Evolutionary conservation across 2,888 invertebrate genomes (phyloP), one percentile per base, ranked within the genome.

Genomic region (Apotomis betuletana): DNA sequence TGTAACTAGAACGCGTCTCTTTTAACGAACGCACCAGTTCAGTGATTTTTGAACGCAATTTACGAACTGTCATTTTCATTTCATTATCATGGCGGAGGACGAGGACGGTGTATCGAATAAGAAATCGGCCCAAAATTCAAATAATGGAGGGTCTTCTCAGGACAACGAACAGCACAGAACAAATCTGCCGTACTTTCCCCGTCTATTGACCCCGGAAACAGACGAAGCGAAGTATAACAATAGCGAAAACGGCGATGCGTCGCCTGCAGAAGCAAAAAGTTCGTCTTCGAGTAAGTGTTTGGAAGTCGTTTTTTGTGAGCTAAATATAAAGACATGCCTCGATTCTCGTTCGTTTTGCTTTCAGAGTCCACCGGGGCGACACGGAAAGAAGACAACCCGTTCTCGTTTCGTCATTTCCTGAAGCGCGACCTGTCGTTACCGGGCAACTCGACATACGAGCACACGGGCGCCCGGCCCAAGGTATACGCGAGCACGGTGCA

Each of bases 381-480:
- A 74, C 92, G 94, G 67, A 94, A 94, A 78, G 96, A 96, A 82
- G 96, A 96, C 78, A 96, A 96, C 88, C 96, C 96, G 3, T 97
- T 97, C 88, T 97, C 97, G 69, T 97, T 97, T 81, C 96, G 97
- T 85, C 97, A 97, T 85, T 97, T 97, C 85, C 88, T 97, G 78
- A 96, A 96, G 83, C 94, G 96, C 79, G 96, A 96, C 80, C 83
- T 92, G 59, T 94, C 92, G 76, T 81, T 93, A 77, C 93, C 93
- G 74, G 92, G 93, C 77, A 91, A 93, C 75, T 92, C 92, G 44
- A 95, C 94, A 75, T 95, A 95, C 83, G 95, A 95, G 81, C 94
- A 93, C 80, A 95, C 96, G 73, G 97, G 97, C 55, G 97, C 97
- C 41, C 94, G 97, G 77, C 97, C 97, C 5, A 97, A 97, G 91